Evolutionary conservation across 2,113 vertebrate species (phyloP), one percentile per base, ranked within the genome.

Genomic region (Sphyrna mokarran): DNA sequence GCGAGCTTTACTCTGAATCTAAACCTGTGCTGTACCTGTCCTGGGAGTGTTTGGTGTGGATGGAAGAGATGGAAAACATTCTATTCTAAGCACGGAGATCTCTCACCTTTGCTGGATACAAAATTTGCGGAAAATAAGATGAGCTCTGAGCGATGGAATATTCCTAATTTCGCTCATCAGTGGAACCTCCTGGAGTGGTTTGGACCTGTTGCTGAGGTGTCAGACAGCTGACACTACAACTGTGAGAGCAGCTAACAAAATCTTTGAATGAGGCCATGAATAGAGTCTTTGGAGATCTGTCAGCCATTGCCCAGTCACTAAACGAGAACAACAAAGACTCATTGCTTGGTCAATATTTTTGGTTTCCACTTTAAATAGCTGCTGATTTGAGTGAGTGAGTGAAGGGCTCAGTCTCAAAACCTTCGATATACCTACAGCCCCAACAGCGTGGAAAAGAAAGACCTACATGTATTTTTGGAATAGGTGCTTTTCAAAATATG

Each of bases 281-380:
- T 90, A 90, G 87, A 58, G 26, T 33, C 54, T 90, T 90, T 90
- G 54, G 33, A 90, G 33, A 90, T 90, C 87, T 33, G 54, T 90
- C 87, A 90, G 26, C 23, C 87, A 61, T 26, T 3, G 26, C 87
- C 61, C 87, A 5, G 87, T 33, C 87, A 14, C 26, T 33, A 7
- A 4, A 0, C 2, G 16, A 5, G 10, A 61, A 90, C 48, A 90
- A 61, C 11, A 90, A 29, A 87, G 54, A 33, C 48, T 11, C 54
- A 23, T 61, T 58, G 87, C 54, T 90, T 26, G 61, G 54, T 90
- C 87, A 90, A 90, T 90, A 33, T 16, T 90, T 61, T 61, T 14
- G 54, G 29, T 90, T 87, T 14, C 26, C 29, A 40, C 26, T 61
- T 90, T 33, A 90, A 90, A 90, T 61, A 61, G 26, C 87, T 61